Evolutionary conservation across 2,797 vertebrate species (phyloP).

Genomic region (Fratercula arctica): DNA sequence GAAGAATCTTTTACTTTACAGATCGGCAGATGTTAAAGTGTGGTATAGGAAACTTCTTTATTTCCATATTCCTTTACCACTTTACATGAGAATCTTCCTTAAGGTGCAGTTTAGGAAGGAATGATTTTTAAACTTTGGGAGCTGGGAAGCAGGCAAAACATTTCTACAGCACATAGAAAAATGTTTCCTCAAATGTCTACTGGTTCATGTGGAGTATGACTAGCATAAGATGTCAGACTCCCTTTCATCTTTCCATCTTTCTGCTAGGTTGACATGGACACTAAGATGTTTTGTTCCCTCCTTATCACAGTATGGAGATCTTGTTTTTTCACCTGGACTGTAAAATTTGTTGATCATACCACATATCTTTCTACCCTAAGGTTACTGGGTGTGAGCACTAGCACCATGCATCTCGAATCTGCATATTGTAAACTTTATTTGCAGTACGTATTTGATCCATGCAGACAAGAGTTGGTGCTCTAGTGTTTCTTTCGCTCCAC

Average conservation of each 20-base stretch:
- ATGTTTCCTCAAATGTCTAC: background rate
- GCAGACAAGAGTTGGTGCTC: background rate
- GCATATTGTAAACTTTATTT: background rate
- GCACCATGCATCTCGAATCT: background rate
- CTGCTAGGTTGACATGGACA: background rate
- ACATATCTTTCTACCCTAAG: background rate
- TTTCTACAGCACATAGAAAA: background rate
- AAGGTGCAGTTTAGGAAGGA: background rate
- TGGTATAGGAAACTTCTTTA: background rate
- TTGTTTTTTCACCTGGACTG: background rate
- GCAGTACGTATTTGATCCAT: background rate
- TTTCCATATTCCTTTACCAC: background rate
- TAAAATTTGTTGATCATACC: background rate
- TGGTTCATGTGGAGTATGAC: background rate
- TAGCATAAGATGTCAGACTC: background rate
- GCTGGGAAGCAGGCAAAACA: background rate
- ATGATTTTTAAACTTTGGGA: background rate
- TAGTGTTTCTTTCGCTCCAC: background rate
- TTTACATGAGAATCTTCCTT: background rate
- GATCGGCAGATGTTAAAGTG: background rate
- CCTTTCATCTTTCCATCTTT: background rate
- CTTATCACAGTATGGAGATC: background rate
- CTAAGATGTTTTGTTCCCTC: background rate
- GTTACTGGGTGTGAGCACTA: background rate
- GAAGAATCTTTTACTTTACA: background rate